Percentiles rank a stretch among this genome's conserved stretches.
Conservation (phyloP, 1,140 invertebrate genomes). For the Drosophila bifasciata region DNA sequence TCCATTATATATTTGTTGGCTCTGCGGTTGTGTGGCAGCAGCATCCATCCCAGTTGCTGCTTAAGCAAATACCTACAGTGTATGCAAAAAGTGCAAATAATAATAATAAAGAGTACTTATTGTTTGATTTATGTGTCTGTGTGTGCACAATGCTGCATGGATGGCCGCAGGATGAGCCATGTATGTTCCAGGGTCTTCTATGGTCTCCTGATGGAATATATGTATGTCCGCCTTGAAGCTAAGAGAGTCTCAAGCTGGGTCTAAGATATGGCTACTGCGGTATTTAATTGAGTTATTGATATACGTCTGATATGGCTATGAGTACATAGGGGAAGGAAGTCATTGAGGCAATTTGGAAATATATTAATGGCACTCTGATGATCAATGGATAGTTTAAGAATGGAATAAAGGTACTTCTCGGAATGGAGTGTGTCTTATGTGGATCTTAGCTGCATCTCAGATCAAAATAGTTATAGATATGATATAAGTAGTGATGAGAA, state of each 20-base stretch:
- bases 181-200: constrained; percentile 6
- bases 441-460: too few relatives aligned
- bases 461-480: too few relatives aligned
- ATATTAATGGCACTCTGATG: too few relatives aligned
- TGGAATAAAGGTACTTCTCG: too few relatives aligned
- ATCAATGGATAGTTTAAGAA: too few relatives aligned
- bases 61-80: constrained; percentile 78
- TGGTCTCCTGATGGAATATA: constrained; percentile 11
- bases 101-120: constrained; percentile 84
- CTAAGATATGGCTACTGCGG: too few relatives aligned
- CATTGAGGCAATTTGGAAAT: too few relatives aligned
- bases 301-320: background rate
- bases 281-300: constrained; percentile 20
- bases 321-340: too few relatives aligned
- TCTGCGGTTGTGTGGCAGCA: constrained; percentile 32
- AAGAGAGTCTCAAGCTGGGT: background rate
- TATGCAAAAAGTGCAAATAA: constrained; percentile 84
- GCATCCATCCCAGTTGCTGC: constrained; percentile 24
- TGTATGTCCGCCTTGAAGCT: background rate
- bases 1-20: constrained; percentile 62
- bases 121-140: constrained; percentile 84
- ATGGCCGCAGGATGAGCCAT: constrained; percentile 26
- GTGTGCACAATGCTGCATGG: constrained; percentile 64
- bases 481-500: too few relatives aligned
- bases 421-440: too few relatives aligned